Conservation (phyloP, 2,113 vertebrate species). For the Paratilapia polleni region DNA sequence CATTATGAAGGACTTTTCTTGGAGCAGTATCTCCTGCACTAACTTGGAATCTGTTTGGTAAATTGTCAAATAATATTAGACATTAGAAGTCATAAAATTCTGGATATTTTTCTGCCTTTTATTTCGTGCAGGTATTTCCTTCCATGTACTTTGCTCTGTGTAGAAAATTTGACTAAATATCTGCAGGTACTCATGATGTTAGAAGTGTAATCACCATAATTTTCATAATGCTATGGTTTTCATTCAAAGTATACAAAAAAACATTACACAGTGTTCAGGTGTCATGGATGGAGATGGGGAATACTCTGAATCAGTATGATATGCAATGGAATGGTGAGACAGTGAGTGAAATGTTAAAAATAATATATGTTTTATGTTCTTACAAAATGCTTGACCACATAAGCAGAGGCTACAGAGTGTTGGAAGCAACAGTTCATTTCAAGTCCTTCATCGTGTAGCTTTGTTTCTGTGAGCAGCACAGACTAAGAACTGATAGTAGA, state of each 20-base stretch:
- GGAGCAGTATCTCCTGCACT: neutral
- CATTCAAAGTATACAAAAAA: neutral
- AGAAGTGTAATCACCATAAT: neutral
- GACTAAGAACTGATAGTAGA: neutral
- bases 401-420: neutral
- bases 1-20: slow-evolving; percentile 25
- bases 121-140: slow-evolving; percentile 16
- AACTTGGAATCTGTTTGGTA: slow-evolving; percentile 1
- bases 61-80: neutral
- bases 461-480: neutral
- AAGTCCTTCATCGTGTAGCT: neutral
- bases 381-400: neutral
- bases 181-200: neutral
- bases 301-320: neutral
- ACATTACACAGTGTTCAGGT: neutral
- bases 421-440: neutral
- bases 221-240: neutral
- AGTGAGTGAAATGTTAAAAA: neutral
- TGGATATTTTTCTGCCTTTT: slow-evolving; percentile 29
- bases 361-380: neutral
- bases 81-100: neutral
- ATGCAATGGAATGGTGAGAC: neutral
- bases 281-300: neutral
- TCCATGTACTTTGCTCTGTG: neutral
- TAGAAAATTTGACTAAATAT: neutral